These are phyloP conservation scores for Heliconius himera DNA, from an alignment of 1,140 invertebrate species.

Conservation along the genomic window DNA sequence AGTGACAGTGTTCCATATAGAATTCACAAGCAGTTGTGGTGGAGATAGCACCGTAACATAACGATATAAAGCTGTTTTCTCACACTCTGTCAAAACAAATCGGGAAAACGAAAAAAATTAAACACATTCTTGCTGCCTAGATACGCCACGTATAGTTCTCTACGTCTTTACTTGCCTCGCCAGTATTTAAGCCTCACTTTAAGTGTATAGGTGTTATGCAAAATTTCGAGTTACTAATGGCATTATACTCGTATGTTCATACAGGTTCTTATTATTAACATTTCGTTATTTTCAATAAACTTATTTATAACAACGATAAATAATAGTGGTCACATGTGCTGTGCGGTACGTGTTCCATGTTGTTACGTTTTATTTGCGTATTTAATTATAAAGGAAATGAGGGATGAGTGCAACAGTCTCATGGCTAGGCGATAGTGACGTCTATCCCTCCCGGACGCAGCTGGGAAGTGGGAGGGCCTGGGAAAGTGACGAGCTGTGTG, in stretches of 20 bases:
- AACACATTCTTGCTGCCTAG: no score
- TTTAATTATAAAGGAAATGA: slow-evolving; percentile 48
- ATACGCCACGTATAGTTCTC: no score
- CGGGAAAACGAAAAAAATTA: no score
- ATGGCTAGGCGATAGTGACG: slow-evolving; percentile 43
- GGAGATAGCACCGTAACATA: no score
- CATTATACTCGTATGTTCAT: no score
- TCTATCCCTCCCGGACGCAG: slow-evolving; percentile 54
- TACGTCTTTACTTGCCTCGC: no score
- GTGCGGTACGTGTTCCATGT: background rate
- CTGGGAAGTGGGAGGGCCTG: slow-evolving; percentile 48
- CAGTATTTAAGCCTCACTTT: no score
- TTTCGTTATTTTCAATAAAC: background rate
- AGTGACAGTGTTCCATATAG: background rate
- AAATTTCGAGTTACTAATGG: no score
- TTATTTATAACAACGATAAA: background rate
- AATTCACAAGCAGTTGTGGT: background rate
- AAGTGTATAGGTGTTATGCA: no score
- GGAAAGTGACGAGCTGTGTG: slow-evolving; percentile 55
- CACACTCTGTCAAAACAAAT: no score
- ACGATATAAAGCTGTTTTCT: no score
- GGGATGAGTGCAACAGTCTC: slow-evolving; percentile 40
- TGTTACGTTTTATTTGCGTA: slow-evolving; percentile 22
- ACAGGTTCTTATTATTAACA: no score
- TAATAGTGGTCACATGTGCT: background rate